Evolutionary conservation across 2,888 invertebrate genomes (phyloP).

Genomic region (Hydrotaea cyrtoneurina): DNA sequence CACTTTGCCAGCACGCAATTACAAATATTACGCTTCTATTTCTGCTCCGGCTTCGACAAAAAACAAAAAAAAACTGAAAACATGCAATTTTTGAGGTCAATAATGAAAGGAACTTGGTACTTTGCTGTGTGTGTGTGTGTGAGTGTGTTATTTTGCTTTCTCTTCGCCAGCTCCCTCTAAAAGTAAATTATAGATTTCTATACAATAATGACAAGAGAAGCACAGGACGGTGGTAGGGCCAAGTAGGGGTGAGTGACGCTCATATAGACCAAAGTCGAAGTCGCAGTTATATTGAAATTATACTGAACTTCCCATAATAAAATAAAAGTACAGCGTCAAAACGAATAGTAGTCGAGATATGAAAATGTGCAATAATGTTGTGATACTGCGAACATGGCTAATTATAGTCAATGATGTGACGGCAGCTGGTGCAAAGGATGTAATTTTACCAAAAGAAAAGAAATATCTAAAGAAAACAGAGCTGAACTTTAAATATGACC

Average conservation of each 20-base stretch:
- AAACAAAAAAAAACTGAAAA: no score
- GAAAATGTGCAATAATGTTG: background rate
- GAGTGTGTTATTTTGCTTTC: background rate
- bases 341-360: background rate
- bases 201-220: background rate
- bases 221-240: background rate
- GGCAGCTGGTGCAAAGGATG: no score
- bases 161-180: background rate
- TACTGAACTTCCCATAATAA: background rate
- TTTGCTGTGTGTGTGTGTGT: background rate
- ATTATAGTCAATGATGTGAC: no score
- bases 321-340: background rate
- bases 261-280: background rate
- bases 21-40: conserved; percentile 10
- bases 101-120: conserved; percentile 23
- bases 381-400: no score
- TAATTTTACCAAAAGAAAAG: no score
- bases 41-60: background rate
- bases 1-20: conserved; percentile 14
- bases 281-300: background rate
- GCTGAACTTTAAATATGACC: no score
- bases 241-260: background rate
- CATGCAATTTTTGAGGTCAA: conserved; percentile 47
- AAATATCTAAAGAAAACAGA: no score
- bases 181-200: conserved; percentile 38